Evolutionary conservation across 2,888 invertebrate genomes (phyloP).

Genomic region (Theretra japonica): DNA sequence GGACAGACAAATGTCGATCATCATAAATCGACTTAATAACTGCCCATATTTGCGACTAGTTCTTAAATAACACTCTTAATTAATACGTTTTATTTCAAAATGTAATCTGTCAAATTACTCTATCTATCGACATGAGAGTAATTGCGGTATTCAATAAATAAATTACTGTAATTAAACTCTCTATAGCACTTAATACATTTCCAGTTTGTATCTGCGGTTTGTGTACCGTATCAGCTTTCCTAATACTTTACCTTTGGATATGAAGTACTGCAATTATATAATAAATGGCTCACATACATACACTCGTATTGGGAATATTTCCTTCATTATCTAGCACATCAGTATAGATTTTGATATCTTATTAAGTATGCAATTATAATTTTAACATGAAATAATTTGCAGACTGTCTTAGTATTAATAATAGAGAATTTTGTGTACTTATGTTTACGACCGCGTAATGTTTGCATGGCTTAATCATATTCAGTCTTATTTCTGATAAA

Average conservation of each 20-base stretch:
- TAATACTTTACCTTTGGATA: conserved; percentile 11
- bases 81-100: conserved; percentile 20
- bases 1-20: neutral
- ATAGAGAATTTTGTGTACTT: too few relatives aligned
- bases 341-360: too few relatives aligned
- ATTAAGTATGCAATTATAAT: too few relatives aligned
- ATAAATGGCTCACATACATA: too few relatives aligned
- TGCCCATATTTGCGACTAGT: neutral
- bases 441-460: too few relatives aligned
- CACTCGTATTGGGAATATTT: too few relatives aligned
- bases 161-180: conserved; percentile 23
- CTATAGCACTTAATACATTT: conserved; percentile 12
- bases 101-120: conserved; percentile 14
- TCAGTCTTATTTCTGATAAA: too few relatives aligned
- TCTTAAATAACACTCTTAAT: conserved; percentile 1
- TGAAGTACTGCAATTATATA: conserved; percentile 2
- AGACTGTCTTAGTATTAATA: too few relatives aligned
- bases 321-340: too few relatives aligned
- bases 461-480: too few relatives aligned
- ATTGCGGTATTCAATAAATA: conserved; percentile 26
- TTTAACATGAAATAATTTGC: too few relatives aligned
- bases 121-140: conserved; percentile 21
- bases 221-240: conserved; percentile 23
- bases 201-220: conserved; percentile 18
- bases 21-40: neutral